Conservation (phyloP, 2,888 invertebrate genomes). For the Agrochola lychnidis region DNA sequence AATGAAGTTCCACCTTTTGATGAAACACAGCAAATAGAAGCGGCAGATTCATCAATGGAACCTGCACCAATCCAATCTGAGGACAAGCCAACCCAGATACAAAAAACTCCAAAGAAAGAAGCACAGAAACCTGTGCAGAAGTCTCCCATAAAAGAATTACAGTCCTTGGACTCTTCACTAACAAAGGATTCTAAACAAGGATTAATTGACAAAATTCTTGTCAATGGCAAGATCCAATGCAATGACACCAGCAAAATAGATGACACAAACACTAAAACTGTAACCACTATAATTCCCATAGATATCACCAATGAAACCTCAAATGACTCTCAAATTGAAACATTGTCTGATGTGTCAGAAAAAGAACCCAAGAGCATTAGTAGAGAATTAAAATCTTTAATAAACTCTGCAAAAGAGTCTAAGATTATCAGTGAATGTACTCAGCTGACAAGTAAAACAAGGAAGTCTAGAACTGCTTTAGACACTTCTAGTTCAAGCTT, state of each 20-base stretch:
- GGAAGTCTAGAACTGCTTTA: slow-evolving; percentile 84
- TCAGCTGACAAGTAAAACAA: slow-evolving; percentile 87
- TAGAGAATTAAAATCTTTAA: slow-evolving; percentile 91
- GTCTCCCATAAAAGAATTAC: slow-evolving; percentile 53
- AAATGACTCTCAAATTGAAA: slow-evolving; percentile 79
- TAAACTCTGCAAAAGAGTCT: slow-evolving; percentile 93
- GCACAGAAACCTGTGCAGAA: slow-evolving; percentile 22
- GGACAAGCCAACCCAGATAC: slow-evolving; percentile 17
- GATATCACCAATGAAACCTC: slow-evolving; percentile 70
- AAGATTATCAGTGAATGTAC: slow-evolving; percentile 92
- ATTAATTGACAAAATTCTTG: slow-evolving; percentile 41
- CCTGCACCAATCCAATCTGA: slow-evolving; percentile 45
- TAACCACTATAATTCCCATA: slow-evolving; percentile 48
- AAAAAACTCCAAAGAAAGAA: slow-evolving; percentile 39
- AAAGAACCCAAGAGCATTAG: slow-evolving; percentile 86
- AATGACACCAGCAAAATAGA: slow-evolving; percentile 56
- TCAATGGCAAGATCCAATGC: slow-evolving; percentile 59
- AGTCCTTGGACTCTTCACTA: slow-evolving; percentile 29
- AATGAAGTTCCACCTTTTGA: slow-evolving; percentile 41
- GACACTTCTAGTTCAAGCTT: slow-evolving; percentile 86
- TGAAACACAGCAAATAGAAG: slow-evolving; percentile 59
- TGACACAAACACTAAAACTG: slow-evolving; percentile 35
- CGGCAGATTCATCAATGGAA: slow-evolving; percentile 71
- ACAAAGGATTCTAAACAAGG: slow-evolving; percentile 57
- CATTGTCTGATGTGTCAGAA: slow-evolving; percentile 77